phyloP scores from a whole-genome alignment of 2,888 invertebrate genomes.

The Neoaliturus tenellus region DNA sequence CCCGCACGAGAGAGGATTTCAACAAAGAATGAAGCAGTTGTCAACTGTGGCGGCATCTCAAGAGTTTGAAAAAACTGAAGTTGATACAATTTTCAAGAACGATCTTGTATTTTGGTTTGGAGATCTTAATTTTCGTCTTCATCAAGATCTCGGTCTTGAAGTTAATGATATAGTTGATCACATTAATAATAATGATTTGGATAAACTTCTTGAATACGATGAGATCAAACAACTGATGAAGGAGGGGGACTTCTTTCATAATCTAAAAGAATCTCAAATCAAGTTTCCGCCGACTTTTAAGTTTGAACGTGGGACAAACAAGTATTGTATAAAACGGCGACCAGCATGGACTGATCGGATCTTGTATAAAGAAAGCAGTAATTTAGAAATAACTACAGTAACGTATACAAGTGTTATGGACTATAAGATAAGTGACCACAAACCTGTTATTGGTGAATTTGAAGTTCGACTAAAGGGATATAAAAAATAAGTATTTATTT shows the following conservation, averaged over 20 bases:
- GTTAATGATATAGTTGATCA: neutral
- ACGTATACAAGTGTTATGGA: neutral
- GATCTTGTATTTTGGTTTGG: slow-evolving; percentile 3
- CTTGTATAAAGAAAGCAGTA: neutral
- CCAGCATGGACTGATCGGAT: slow-evolving; percentile 14
- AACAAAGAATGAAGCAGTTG: neutral
- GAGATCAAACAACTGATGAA: neutral
- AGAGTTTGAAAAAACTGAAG: neutral
- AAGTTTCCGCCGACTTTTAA: slow-evolving; percentile 6
- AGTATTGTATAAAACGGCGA: neutral
- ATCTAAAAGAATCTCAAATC: neutral
- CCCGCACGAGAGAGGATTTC: neutral
- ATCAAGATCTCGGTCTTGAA: neutral
- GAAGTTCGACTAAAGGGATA: neutral
- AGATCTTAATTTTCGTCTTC: slow-evolving; percentile 3
- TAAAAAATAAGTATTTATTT: too few relatives aligned
- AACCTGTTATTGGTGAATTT: neutral
- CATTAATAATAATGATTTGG: neutral
- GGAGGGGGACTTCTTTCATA: neutral
- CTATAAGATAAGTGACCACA: neutral
- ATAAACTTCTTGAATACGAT: neutral
- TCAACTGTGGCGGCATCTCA: neutral
- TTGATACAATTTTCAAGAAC: neutral
- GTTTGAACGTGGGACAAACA: neutral
- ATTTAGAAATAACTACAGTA: neutral